Evolutionary conservation across 2,113 vertebrate genomes (phyloP).

Genomic region (Sporophila hypoxantha): DNA sequence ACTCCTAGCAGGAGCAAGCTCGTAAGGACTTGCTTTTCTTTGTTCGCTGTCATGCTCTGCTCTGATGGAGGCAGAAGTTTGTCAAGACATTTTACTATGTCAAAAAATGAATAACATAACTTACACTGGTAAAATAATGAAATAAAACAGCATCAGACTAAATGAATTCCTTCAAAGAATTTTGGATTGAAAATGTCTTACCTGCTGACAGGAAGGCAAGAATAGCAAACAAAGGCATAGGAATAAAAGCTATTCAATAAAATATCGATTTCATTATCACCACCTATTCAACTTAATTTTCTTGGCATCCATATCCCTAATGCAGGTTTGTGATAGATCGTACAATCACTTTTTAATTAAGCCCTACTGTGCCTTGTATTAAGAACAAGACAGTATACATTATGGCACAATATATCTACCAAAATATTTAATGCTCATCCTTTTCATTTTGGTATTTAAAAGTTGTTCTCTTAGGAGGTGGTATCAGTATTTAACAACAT

Average conservation of each 20-base stretch:
- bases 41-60: constrained; percentile 15
- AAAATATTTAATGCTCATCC: constrained; percentile 62
- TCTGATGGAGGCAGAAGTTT: constrained; percentile 35
- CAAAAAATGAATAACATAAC: constrained; percentile 18
- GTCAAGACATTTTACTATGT: constrained; percentile 30
- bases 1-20: constrained; percentile 1
- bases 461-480: constrained; percentile 53
- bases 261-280: constrained; percentile 63
- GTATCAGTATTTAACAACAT: constrained; percentile 51
- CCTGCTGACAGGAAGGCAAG: constrained; percentile 16
- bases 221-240: constrained; percentile 54
- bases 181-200: constrained; percentile 31
- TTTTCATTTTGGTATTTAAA: constrained; percentile 58
- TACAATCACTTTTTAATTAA: constrained; percentile 71
- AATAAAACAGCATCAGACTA: constrained; percentile 4
- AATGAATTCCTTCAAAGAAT: constrained; percentile 15
- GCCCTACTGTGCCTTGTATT: constrained; percentile 69
- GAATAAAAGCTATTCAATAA: constrained; percentile 63
- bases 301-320: constrained; percentile 55
- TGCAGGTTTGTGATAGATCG: constrained; percentile 57
- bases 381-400: constrained; percentile 64
- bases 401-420: constrained; percentile 62
- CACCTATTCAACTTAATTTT: constrained; percentile 57
- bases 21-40: constrained; percentile 5
- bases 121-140: background rate